A percentile compares a stretch with the other conserved stretches of the same genome.
phyloP scores from a whole-genome alignment of 23 tunicate species.

The Botrylloides violaceus region DNA sequence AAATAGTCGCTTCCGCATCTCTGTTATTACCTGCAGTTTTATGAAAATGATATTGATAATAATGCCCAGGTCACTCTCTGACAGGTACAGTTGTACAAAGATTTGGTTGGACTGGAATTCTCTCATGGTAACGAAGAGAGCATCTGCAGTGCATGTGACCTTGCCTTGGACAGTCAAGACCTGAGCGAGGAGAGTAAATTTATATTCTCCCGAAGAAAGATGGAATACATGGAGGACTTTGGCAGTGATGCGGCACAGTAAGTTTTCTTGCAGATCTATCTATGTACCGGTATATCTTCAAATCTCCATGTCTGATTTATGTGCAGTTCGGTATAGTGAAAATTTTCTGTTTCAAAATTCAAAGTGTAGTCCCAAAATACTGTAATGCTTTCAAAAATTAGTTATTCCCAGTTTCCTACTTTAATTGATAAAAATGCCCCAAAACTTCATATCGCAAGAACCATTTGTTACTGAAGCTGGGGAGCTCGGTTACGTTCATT shows the following conservation, averaged over 20 bases:
- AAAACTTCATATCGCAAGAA: no score
- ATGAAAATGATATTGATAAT: background rate
- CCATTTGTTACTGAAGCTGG: no score
- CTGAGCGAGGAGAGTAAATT: slow-evolving; percentile 76
- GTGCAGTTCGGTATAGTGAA: no score
- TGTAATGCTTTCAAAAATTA: background rate
- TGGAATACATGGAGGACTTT: slow-evolving; percentile 81
- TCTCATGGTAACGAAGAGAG: slow-evolving; percentile 33
- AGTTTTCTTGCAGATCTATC: background rate
- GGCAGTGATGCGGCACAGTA: slow-evolving; percentile 48
- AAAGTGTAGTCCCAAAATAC: background rate
- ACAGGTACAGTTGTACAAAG: slow-evolving; percentile 61
- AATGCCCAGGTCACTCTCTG: slow-evolving; percentile 5
- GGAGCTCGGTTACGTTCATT: no score
- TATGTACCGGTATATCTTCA: no score
- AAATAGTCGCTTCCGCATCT: no score
- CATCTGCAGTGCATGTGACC: slow-evolving; percentile 65
- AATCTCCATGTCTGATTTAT: no score
- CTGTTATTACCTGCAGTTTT: no score
- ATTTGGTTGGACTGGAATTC: slow-evolving; percentile 84
- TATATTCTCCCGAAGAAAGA: slow-evolving; percentile 68
- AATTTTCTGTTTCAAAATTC: background rate
- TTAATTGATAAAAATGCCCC: no score
- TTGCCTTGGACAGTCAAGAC: slow-evolving; percentile 44
- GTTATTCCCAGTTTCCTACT: no score